Percentiles rank a stretch among this genome's conserved stretches.
Evolutionary conservation across 92 coral and sea anemone species (phyloP).

Genomic region (Parazoanthus darwini): DNA sequence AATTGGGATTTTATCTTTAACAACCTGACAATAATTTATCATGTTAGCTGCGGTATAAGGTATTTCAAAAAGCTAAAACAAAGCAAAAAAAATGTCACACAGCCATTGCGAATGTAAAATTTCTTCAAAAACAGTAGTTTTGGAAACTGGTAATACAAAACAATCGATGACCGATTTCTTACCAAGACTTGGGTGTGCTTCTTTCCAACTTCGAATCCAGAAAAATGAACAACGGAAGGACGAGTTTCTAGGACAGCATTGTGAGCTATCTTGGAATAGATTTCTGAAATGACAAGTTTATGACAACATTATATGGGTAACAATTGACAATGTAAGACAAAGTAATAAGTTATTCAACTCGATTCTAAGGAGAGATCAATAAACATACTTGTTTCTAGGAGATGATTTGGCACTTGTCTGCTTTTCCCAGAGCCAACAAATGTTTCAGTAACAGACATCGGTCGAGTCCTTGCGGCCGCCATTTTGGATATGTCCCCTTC

Average conservation of each 20-base stretch:
- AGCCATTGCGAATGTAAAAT: neutral
- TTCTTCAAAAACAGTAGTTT: neutral
- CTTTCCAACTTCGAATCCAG: constrained; percentile 87
- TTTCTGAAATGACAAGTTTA: constrained; percentile 66
- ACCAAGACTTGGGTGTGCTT: constrained; percentile 80
- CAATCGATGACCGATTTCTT: constrained; percentile 21
- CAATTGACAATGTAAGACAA: neutral
- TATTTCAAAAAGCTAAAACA: too few species aligned
- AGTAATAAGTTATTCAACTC: neutral
- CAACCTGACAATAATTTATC: neutral
- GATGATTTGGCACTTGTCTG: constrained; percentile 90
- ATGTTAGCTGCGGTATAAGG: too few species aligned
- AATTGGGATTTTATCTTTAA: too few species aligned
- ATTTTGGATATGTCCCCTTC: constrained; percentile 67
- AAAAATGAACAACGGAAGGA: constrained; percentile 88
- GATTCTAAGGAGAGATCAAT: neutral
- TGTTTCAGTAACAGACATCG: constrained; percentile 74
- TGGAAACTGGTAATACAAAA: neutral
- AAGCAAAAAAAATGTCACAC: too few species aligned
- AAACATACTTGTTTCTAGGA: constrained; percentile 90
- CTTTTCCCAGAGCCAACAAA: constrained; percentile 75
- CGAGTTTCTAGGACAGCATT: constrained; percentile 82
- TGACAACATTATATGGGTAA: neutral
- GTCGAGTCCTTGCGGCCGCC: constrained; percentile 88
- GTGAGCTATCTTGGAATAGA: constrained; percentile 80